Base-by-base conservation (phyloP, 1,140 invertebrate species). In the Drosophila arawakana region DNA sequence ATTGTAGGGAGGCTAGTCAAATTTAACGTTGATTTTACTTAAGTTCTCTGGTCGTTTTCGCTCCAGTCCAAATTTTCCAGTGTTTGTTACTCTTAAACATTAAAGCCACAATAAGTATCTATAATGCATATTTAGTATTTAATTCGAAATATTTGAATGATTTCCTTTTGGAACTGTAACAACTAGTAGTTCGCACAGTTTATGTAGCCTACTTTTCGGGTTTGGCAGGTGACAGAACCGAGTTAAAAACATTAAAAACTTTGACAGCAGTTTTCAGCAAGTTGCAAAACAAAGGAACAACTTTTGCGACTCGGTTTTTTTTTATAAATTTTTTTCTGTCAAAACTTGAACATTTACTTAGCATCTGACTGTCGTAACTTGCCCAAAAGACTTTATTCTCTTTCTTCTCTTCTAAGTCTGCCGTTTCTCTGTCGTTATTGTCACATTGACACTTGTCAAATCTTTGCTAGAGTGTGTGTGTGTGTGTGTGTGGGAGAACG, bases 241-340 rank as follows among this genome's bases (percentile, higher is more conserved):
- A 84, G 81, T 84, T 81, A 80, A 85, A 84, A 81, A 84, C 81
- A 84, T 84, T 84, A 81, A 84, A 84, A 84, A 84, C 78, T 84
- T 84, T 84, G 81, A 84, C 81, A 85, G 81, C 81, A 78, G 78
- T 80, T 85, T 71, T 77, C 73, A 74, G 81, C 66, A 78, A 73
- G 58, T 76, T 67, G 54, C 74, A 82, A 84, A 85, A 85, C 81
- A 84, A 84, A 85, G 80, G 78, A 81, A 84, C 76, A 84, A 79
- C 70, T 84, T 81, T 78, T 35, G 62, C 81, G 9, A 75, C 70
- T 78, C 74, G 78, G 65, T 74, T 85, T 81, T 49, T 49, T 49
- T 61, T 49, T 47, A 25, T 30, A 34, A 49, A 21, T 21, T 49
- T 49, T 25, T 49, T 49, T 55, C 58, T 73, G 55, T 73, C 62